Evolutionary conservation across 2,113 vertebrate species (phyloP).

Genomic region (Thermophis baileyi): DNA sequence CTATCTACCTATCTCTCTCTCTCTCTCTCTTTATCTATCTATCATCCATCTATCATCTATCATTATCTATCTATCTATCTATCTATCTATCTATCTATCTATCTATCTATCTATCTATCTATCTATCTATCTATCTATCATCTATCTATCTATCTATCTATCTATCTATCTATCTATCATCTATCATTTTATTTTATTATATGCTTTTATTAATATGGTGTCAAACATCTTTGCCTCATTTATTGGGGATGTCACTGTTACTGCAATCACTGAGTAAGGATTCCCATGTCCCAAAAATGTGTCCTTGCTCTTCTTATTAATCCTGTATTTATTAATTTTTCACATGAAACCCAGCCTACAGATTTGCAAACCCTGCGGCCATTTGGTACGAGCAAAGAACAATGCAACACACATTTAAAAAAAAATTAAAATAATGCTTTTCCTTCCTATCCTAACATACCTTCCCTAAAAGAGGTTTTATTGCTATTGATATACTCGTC

Average conservation of each 20-base stretch:
- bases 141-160: too few relatives aligned
- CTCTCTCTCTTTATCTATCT: too few relatives aligned
- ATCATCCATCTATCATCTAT: too few relatives aligned
- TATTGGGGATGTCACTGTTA: background rate
- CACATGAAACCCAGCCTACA: background rate
- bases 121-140: too few relatives aligned
- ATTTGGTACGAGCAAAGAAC: background rate
- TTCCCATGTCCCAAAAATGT: background rate
- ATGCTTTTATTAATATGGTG: background rate
- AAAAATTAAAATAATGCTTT: slow-evolving; percentile 18
- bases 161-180: too few relatives aligned
- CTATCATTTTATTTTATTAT: too few relatives aligned
- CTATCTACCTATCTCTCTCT: rapidly evolving
- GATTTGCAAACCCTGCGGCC: background rate
- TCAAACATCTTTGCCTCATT: background rate
- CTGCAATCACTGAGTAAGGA: background rate
- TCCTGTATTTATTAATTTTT: background rate
- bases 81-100: too few relatives aligned
- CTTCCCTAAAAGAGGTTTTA: background rate
- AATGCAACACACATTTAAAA: background rate
- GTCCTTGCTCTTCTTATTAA: background rate
- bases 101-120: too few relatives aligned
- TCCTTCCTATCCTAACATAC: background rate
- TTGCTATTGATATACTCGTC: background rate
- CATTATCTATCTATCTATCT: too few relatives aligned